Evolutionary conservation across 37 sponge, comb jelly and placozoan genomes (phyloP).

Genomic region (Crambe crambe): DNA sequence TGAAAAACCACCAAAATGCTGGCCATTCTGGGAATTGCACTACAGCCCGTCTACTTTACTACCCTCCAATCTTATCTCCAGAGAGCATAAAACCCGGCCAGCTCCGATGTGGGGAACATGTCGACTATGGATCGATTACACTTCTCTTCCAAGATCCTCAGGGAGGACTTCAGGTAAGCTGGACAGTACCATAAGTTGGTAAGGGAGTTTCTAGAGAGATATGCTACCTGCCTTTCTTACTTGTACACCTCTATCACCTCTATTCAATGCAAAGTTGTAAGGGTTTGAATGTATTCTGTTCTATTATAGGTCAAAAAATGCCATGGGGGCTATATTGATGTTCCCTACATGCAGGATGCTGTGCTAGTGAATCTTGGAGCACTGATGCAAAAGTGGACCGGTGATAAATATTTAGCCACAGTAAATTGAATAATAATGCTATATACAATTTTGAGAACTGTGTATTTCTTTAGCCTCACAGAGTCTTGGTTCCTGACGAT

Average conservation of each 20-base stretch:
- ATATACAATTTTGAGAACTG: no score
- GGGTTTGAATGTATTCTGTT: not conserved
- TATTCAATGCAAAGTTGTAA: no score
- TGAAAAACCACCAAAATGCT: constrained; percentile 33
- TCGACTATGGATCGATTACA: constrained; percentile 78
- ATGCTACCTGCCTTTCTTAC: no score
- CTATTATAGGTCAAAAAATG: constrained; percentile 46
- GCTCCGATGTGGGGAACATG: constrained; percentile 79
- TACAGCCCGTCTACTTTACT: constrained; percentile 61
- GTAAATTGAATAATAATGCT: no score
- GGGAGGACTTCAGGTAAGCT: constrained; percentile 69
- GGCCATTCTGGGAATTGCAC: constrained; percentile 16
- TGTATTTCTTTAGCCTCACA: no score
- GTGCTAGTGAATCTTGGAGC: constrained; percentile 76
- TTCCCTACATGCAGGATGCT: constrained; percentile 45
- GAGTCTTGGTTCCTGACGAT: constrained; percentile 65
- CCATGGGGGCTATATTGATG: constrained; percentile 68
- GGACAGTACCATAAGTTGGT: no score
- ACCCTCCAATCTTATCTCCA: constrained; percentile 53
- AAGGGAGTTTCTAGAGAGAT: no score
- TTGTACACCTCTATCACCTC: no score
- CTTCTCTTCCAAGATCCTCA: constrained; percentile 69
- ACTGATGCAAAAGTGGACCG: constrained; percentile 77
- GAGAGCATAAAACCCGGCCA: constrained; percentile 62
- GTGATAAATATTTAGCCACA: constrained; percentile 63